Conservation (phyloP, 2,888 invertebrate genomes). For the Nomada flava region DNA sequence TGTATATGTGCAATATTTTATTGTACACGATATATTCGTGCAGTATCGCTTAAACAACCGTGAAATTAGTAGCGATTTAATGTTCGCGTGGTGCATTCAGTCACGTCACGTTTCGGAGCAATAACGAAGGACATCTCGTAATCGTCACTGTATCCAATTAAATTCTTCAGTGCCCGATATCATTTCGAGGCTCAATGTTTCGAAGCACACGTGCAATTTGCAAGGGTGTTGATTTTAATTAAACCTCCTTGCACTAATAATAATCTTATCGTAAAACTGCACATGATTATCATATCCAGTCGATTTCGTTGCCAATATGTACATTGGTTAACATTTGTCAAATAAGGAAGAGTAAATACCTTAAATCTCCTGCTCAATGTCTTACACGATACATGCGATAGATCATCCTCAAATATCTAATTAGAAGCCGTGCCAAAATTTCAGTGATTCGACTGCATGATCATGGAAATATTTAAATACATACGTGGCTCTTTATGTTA, state of each 20-base stretch:
- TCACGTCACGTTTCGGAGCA: constrained; percentile 28
- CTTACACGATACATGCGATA: too few species aligned
- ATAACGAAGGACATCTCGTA: constrained; percentile 41
- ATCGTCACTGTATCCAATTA: constrained; percentile 40
- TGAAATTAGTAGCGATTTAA: constrained; percentile 59
- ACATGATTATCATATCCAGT: background rate
- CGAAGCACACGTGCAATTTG: background rate
- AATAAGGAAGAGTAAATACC: constrained; percentile 1
- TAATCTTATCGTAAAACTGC: constrained; percentile 13
- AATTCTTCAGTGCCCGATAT: background rate
- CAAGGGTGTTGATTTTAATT: background rate
- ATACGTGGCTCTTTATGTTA: too few species aligned
- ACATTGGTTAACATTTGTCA: background rate
- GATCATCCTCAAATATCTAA: background rate
- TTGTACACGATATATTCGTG: constrained; percentile 9
- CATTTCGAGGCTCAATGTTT: background rate
- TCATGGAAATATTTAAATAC: too few species aligned
- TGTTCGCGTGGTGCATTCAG: constrained; percentile 51
- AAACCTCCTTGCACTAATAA: background rate
- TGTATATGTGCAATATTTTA: background rate
- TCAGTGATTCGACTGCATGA: background rate
- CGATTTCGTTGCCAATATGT: background rate
- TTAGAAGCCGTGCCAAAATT: background rate
- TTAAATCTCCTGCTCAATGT: background rate
- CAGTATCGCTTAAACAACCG: constrained; percentile 30